These are phyloP conservation scores for Pelmatolapia mariae DNA, from an alignment of 2,113 vertebrate genomes.

Conservation along the genomic window DNA sequence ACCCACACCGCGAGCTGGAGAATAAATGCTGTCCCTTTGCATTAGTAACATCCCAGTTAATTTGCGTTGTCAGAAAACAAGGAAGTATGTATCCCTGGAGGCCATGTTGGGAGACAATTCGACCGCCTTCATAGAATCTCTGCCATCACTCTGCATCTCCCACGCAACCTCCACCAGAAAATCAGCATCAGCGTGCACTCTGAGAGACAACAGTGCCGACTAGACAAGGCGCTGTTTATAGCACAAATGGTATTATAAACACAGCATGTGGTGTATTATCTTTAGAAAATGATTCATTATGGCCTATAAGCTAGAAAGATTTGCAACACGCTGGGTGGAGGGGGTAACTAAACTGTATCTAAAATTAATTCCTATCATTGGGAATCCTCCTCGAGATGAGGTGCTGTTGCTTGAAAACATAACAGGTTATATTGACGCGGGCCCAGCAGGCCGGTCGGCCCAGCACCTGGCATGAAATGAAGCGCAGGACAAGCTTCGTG, in stretches of 20 bases:
- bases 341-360: neutral
- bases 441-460: neutral
- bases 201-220: conserved; percentile 30
- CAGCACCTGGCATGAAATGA: neutral
- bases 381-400: neutral
- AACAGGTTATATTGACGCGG: conserved; percentile 19
- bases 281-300: conserved; percentile 35
- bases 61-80: conserved; percentile 70
- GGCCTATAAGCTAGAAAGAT: neutral
- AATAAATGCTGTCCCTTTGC: conserved; percentile 44
- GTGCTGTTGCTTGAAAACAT: neutral
- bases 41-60: conserved; percentile 64
- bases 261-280: conserved; percentile 28
- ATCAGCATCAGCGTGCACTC: conserved; percentile 15
- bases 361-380: neutral
- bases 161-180: conserved; percentile 51
- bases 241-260: conserved; percentile 41
- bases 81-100: conserved; percentile 63
- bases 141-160: conserved; percentile 61
- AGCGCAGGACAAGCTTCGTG: neutral
- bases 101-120: conserved; percentile 61
- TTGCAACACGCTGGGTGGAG: neutral
- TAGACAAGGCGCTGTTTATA: conserved; percentile 45
- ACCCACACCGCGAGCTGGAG: neutral
- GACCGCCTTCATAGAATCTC: conserved; percentile 57